phyloP scores from a whole-genome alignment of 2,113 vertebrate genomes.

The Nibea albiflora region DNA sequence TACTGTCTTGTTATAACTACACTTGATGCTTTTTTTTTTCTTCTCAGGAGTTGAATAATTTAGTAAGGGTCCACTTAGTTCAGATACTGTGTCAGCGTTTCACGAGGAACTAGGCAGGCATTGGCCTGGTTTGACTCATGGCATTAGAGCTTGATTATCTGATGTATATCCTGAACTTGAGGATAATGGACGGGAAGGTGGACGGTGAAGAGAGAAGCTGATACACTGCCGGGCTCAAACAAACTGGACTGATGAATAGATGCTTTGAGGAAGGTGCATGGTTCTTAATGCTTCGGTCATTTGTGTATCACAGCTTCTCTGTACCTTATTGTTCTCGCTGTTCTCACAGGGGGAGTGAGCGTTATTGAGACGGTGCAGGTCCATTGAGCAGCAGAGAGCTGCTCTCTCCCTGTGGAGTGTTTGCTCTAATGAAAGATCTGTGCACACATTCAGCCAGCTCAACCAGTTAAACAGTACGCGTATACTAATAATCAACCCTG shows the following conservation, averaged over 20 bases:
- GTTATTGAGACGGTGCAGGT: slow-evolving; percentile 28
- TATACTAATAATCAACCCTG: slow-evolving; percentile 5
- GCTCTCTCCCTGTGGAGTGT: slow-evolving; percentile 30
- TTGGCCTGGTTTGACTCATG: slow-evolving; percentile 56
- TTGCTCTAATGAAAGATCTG: slow-evolving; percentile 41
- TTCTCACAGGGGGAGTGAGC: slow-evolving; percentile 31
- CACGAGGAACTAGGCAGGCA: slow-evolving; percentile 34
- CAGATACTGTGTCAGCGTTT: slow-evolving; percentile 76
- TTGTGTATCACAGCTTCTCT: slow-evolving; percentile 34
- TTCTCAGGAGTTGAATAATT: slow-evolving; percentile 69
- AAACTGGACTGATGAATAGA: slow-evolving; percentile 45
- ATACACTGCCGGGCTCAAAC: slow-evolving; percentile 44
- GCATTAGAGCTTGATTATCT: slow-evolving; percentile 64
- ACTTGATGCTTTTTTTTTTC: slow-evolving; percentile 36
- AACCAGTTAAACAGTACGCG: slow-evolving; percentile 1
- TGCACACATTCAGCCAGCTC: not conserved
- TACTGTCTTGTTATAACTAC: slow-evolving; percentile 44
- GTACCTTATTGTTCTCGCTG: slow-evolving; percentile 13
- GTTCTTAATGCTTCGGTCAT: slow-evolving; percentile 48
- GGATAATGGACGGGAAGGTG: slow-evolving; percentile 59
- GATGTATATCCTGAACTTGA: slow-evolving; percentile 60
- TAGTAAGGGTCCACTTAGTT: slow-evolving; percentile 74
- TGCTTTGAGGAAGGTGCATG: slow-evolving; percentile 38
- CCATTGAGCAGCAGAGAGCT: slow-evolving; percentile 47
- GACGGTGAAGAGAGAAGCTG: slow-evolving; percentile 22